These are phyloP conservation scores for Lottia gigantea DNA, from an alignment of 2,888 invertebrate species.

Conservation along the genomic window DNA sequence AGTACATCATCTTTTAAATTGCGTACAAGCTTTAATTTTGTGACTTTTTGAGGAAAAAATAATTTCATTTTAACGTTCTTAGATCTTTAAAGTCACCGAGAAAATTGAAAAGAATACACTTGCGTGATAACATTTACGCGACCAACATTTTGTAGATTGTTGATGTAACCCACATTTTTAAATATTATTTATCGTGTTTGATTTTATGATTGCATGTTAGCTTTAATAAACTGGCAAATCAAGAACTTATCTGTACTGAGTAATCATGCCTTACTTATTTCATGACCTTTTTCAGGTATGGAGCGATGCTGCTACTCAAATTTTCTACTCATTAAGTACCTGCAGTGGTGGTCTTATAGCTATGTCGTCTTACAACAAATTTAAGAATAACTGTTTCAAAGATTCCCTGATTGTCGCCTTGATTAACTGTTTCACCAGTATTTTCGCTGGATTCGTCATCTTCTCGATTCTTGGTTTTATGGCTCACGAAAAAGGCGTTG, in stretches of 20 bases:
- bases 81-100: too few species aligned
- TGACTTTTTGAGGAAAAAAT: too few species aligned
- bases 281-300: conserved; percentile 49
- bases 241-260: background rate
- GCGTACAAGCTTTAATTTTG: too few species aligned
- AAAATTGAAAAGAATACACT: too few species aligned
- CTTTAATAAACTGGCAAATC: background rate
- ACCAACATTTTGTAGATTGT: too few species aligned
- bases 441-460: conserved; percentile 68
- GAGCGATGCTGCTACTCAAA: conserved; percentile 64
- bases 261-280: background rate
- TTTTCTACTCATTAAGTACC: conserved; percentile 63
- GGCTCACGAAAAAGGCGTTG: conserved; percentile 66
- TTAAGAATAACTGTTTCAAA: conserved; percentile 64
- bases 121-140: too few species aligned
- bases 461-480: conserved; percentile 74
- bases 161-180: too few species aligned
- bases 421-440: conserved; percentile 67
- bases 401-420: conserved; percentile 66
- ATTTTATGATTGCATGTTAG: too few species aligned
- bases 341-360: conserved; percentile 66
- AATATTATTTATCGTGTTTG: too few species aligned
- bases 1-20: conserved; percentile 14
- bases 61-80: too few species aligned
- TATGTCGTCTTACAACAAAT: conserved; percentile 66